These are phyloP conservation scores for Epinotia nisella DNA, from an alignment of 2,888 invertebrate species.

Conservation along the genomic window DNA sequence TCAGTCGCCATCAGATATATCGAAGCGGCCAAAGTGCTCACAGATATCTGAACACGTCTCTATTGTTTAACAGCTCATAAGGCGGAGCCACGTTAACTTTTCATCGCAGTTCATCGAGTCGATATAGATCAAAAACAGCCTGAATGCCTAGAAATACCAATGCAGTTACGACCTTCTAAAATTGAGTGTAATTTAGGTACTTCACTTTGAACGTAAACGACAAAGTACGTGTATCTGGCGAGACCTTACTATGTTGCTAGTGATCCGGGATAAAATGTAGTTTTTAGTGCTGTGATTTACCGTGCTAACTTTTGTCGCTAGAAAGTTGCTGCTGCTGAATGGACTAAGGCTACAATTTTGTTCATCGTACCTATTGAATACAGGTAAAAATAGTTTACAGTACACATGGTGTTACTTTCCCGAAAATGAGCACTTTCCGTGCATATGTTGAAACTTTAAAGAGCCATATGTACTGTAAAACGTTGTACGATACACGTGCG, in stretches of 20 bases:
- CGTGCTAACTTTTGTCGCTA: constrained; percentile 5
- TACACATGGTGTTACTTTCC: too few species aligned
- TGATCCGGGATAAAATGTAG: constrained; percentile 9
- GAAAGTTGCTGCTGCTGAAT: not conserved
- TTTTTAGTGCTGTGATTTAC: constrained; percentile 18
- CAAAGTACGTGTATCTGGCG: constrained; percentile 22
- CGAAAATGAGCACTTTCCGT: too few species aligned
- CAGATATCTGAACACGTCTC: too few species aligned
- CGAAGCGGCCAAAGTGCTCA: too few species aligned
- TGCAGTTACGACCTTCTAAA: not conserved
- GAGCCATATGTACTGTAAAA: too few species aligned
- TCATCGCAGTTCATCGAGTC: constrained; percentile 21
- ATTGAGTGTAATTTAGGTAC: not conserved
- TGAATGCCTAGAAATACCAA: not conserved
- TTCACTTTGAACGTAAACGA: not conserved
- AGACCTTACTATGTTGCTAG: constrained; percentile 18
- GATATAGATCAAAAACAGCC: not conserved
- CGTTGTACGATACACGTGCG: too few species aligned
- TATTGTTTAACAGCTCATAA: too few species aligned
- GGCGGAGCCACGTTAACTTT: constrained; percentile 5
- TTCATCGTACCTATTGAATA: too few species aligned
- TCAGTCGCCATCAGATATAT: too few species aligned
- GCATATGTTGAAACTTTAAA: too few species aligned
- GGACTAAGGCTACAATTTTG: not conserved
- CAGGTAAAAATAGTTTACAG: too few species aligned